A percentile compares a stretch with the other conserved stretches of the same genome.
Conservation (phyloP, 2,797 vertebrate species). For the Pelodytes ibericus region DNA sequence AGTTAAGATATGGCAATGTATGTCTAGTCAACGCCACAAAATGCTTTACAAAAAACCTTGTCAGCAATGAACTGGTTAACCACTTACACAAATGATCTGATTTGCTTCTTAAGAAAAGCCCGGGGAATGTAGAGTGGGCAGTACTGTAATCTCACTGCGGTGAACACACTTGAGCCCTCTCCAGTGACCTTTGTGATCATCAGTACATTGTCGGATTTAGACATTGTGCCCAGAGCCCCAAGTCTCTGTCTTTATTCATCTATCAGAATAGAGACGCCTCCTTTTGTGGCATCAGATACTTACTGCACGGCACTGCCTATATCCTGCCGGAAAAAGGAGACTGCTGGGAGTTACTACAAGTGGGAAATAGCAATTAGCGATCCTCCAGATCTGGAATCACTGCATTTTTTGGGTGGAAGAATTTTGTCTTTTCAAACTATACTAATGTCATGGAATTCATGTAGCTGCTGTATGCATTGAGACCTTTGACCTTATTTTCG, state of each 20-base stretch:
- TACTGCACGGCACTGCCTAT: neutral
- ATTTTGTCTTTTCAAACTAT: neutral
- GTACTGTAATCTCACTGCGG: neutral
- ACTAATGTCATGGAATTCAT: too few species aligned
- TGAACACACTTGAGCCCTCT: slow-evolving; percentile 25
- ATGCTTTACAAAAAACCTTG: too few species aligned
- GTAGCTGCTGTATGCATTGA: too few species aligned
- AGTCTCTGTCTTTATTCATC: slow-evolving; percentile 29
- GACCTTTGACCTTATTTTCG: too few species aligned
- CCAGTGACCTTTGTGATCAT: slow-evolving; percentile 41
- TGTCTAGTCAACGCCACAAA: too few species aligned
- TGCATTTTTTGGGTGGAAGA: neutral
- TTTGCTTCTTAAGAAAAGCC: slow-evolving; percentile 38
- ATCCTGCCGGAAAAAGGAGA: neutral
- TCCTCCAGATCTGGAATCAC: neutral
- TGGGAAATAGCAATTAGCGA: neutral
- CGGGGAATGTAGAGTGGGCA: neutral
- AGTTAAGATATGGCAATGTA: too few species aligned
- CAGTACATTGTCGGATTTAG: slow-evolving; percentile 33
- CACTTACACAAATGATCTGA: slow-evolving; percentile 44
- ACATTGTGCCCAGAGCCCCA: slow-evolving; percentile 38
- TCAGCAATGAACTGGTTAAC: slow-evolving; percentile 19
- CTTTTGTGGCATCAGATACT: slow-evolving; percentile 47
- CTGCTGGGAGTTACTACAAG: neutral
- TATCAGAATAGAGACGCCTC: slow-evolving; percentile 37